Conservation (phyloP, 2,888 invertebrate species). For the Drosophila rellima region DNA sequence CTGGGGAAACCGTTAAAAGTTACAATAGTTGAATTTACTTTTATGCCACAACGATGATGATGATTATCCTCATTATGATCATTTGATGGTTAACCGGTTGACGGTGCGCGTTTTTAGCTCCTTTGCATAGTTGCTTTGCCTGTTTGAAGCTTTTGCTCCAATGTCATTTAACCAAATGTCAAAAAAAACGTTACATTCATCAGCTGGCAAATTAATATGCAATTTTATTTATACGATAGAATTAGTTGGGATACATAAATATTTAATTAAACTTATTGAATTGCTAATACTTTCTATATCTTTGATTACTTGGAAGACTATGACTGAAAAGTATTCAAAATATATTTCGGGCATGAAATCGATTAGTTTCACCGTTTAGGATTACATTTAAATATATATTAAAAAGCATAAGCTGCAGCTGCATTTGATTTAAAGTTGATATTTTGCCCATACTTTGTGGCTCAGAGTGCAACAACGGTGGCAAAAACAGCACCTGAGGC, state of each 20-base stretch:
- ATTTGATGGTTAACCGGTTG: conserved; percentile 45
- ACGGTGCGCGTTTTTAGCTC: conserved; percentile 9
- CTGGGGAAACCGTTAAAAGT: conserved; percentile 81
- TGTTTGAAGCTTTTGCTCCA: conserved; percentile 22
- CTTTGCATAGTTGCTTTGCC: conserved; percentile 6
- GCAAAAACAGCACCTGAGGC: conserved; percentile 29
- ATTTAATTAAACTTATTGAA: no score
- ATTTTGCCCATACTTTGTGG: conserved; percentile 5
- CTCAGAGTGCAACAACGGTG: conserved; percentile 14
- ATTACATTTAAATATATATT: neutral
- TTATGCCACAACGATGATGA: conserved; percentile 62
- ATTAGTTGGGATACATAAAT: neutral
- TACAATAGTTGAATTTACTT: conserved; percentile 84
- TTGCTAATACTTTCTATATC: no score
- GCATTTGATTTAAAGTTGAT: neutral
- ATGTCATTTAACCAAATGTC: conserved; percentile 61
- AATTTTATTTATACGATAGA: neutral
- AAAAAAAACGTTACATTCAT: conserved; percentile 55
- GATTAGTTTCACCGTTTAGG: no score
- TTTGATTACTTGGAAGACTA: no score
- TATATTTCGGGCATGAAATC: no score
- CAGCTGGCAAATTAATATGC: conserved; percentile 2
- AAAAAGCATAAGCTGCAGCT: neutral
- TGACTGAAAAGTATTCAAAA: no score
- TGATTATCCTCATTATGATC: conserved; percentile 37